These are phyloP conservation scores for Trematomus loennbergii DNA, from an alignment of 2,113 vertebrate species.

Conservation along the genomic window DNA sequence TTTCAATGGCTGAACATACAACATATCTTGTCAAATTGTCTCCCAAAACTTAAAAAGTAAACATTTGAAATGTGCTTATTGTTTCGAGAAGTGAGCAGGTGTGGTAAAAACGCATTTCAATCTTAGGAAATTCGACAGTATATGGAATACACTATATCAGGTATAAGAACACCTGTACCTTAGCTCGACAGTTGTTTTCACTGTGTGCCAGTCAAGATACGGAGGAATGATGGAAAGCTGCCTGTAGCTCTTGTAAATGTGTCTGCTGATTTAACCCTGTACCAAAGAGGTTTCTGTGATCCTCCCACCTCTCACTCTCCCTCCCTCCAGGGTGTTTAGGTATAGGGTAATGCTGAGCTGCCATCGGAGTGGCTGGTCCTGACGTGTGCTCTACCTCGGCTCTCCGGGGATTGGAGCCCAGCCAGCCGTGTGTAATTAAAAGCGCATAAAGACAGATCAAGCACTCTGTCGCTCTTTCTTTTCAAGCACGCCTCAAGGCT, in stretches of 20 bases:
- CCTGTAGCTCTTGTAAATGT: slow-evolving; percentile 61
- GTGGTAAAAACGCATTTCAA: neutral
- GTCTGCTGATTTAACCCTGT: slow-evolving; percentile 54
- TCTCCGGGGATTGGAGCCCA: slow-evolving; percentile 70
- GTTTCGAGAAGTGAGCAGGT: neutral
- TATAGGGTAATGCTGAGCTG: slow-evolving; percentile 55
- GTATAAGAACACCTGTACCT: neutral
- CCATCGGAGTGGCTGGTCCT: slow-evolving; percentile 48
- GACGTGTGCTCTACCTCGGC: slow-evolving; percentile 52
- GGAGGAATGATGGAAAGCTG: slow-evolving; percentile 61
- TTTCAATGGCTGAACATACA: neutral
- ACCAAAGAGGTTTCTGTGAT: slow-evolving; percentile 14
- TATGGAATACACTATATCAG: neutral
- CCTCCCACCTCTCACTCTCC: slow-evolving; percentile 1
- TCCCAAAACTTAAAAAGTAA: neutral
- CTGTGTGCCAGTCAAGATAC: slow-evolving; percentile 42
- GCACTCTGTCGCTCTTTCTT: slow-evolving; percentile 57
- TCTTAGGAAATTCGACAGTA: neutral
- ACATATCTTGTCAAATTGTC: neutral
- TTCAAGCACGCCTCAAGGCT: slow-evolving; percentile 54
- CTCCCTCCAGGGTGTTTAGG: slow-evolving; percentile 56
- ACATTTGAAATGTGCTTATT: neutral
- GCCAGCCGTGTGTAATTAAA: slow-evolving; percentile 80
- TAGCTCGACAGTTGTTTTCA: slow-evolving; percentile 40
- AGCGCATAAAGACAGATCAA: slow-evolving; percentile 78